Conservation (phyloP, 1,140 invertebrate species). For the Chrysoperla carnea region DNA sequence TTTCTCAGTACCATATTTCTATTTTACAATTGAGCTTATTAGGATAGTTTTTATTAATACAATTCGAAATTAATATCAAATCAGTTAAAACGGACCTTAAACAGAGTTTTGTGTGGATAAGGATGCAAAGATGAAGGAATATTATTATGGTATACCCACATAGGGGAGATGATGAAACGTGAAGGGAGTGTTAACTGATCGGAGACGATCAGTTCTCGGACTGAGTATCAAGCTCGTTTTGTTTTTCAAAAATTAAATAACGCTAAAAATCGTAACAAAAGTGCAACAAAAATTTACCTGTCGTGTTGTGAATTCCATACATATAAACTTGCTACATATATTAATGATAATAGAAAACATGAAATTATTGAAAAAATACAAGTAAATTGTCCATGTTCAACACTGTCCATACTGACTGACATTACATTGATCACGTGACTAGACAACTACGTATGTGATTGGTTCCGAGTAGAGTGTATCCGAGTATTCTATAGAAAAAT, state of each 20-base stretch:
- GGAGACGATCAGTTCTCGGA: neutral
- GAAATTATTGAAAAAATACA: conserved; percentile 30
- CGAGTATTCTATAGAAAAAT: conserved; percentile 18
- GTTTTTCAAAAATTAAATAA: too few species aligned
- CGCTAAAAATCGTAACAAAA: too few species aligned
- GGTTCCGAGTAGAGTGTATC: conserved; percentile 3
- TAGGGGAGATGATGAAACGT: neutral
- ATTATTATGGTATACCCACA: neutral
- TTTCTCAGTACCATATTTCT: too few species aligned
- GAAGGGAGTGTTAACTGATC: neutral
- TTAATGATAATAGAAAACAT: conserved; percentile 50
- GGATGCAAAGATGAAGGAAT: too few species aligned
- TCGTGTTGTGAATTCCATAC: conserved; percentile 56
- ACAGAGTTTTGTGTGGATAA: too few species aligned
- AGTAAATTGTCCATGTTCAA: conserved; percentile 15
- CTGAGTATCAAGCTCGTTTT: neutral
- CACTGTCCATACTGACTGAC: conserved; percentile 22
- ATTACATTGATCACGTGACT: conserved; percentile 21
- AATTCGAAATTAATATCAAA: too few species aligned
- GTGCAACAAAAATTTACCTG: conserved; percentile 31
- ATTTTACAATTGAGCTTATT: too few species aligned
- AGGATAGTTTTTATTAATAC: too few species aligned
- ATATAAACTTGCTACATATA: conserved; percentile 69
- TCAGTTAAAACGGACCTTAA: too few species aligned
- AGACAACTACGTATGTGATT: conserved; percentile 11